Base-by-base conservation (phyloP, 2,113 vertebrate genomes). In the Rhinoderma darwinii region DNA sequence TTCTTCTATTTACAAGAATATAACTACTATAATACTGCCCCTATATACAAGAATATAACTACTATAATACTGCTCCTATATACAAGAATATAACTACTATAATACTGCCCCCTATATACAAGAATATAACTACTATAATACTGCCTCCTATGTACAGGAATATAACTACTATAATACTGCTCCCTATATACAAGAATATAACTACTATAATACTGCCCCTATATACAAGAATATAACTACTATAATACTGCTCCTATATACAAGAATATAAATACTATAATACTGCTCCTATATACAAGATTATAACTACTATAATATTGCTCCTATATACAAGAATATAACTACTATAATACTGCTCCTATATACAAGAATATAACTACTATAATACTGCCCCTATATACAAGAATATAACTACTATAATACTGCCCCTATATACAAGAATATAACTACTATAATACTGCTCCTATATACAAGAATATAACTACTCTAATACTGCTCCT, bases 111-210 rank as follows among this genome's bases (percentile, higher is more conserved):
- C 66, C 30, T 70, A 70, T 70, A 8, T 70, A 70, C 66, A 70
- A 37, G 66, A 70, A 70, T 70, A 35, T 70, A 70, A 70, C 66
- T 70, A 70, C 66, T 70, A 70, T 35, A 37, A 70, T 70, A 70
- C 66, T 70, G 66, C 66, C n/a, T 9, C 63, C 66, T 70, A 70
- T 70, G 30, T 37, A 37, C 66, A 70, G 20, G 66, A 37, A 70
- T 37, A 20, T 70, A 70, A 70, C 30, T 70, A 70, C 66, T 70
- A 70, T 70, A 70, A 70, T 70, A 70, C 66, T 70, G 66, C 66
- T 20, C 66, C n/a, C 66, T 70, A 70, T 70, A 15, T 70, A 70
- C 66, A 70, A 37, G 66, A 70, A 70, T 70, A 70, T 70, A 70
- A 70, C 66, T 18, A 70, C 30, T 37, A 70, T 70, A 70, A 70